Evolutionary conservation across 2,797 vertebrate species (phyloP).

Genomic region (Pygocentrus nattereri): DNA sequence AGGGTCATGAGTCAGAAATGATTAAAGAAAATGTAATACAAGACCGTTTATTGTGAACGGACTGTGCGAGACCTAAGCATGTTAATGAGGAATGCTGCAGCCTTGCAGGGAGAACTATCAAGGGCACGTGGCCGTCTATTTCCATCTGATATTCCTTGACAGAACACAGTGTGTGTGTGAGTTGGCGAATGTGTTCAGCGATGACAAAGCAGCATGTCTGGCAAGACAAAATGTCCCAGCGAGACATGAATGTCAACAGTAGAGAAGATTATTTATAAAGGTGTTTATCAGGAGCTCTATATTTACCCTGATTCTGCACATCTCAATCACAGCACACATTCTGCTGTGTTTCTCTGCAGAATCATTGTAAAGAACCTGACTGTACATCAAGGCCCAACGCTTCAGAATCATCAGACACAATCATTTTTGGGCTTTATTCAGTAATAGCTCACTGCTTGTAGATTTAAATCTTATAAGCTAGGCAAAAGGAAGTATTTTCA

Average conservation of each 20-base stretch:
- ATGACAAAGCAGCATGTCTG: constrained; percentile 38
- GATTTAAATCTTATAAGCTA: too few relatives aligned
- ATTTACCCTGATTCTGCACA: constrained; percentile 19
- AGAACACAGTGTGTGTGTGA: constrained; percentile 20
- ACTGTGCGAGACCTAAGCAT: too few relatives aligned
- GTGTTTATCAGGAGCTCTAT: constrained; percentile 42
- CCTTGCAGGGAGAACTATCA: neutral
- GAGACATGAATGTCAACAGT: constrained; percentile 28
- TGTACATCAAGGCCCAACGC: too few relatives aligned
- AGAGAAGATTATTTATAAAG: constrained; percentile 27
- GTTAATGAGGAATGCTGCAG: neutral
- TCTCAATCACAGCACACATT: neutral
- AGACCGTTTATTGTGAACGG: neutral
- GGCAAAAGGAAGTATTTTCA: too few relatives aligned
- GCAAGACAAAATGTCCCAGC: neutral
- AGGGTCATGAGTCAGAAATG: neutral
- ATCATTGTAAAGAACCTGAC: too few relatives aligned
- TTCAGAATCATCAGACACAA: too few relatives aligned
- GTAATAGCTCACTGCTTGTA: too few relatives aligned
- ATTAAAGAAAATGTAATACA: neutral
- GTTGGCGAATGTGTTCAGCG: neutral
- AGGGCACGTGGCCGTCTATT: constrained; percentile 15
- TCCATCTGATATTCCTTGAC: neutral
- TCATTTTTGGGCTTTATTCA: too few relatives aligned
- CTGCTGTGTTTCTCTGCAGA: neutral